A percentile compares a stretch with the other conserved stretches of the same genome.
Conservation (phyloP, 2,113 vertebrate genomes). For the Rousettus leschenaultii region DNA sequence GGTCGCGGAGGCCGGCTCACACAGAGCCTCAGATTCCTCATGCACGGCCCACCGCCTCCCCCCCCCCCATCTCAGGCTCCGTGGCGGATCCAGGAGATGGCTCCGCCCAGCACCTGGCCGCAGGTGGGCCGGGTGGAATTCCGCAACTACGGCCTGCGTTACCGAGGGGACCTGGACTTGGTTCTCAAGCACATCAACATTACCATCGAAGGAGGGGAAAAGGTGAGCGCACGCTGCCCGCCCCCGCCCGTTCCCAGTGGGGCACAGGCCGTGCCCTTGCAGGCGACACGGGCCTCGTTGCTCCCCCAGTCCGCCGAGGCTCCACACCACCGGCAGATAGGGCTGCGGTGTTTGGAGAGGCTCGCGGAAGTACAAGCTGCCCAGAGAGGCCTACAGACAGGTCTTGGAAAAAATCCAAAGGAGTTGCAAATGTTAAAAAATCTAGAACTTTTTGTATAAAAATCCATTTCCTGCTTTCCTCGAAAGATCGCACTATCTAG, state of each 20-base stretch:
- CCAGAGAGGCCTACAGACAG: rapidly evolving
- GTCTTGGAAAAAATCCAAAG: neutral
- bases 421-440: neutral
- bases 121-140: slow-evolving; percentile 89
- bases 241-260: rapidly evolving
- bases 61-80: slow-evolving; percentile 84
- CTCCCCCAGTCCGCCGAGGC: rapidly evolving
- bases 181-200: slow-evolving; percentile 90
- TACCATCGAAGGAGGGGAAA: slow-evolving; percentile 90
- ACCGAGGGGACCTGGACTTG: slow-evolving; percentile 91
- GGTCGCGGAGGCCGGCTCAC: rapidly evolving
- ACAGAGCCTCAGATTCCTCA: neutral
- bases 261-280: no score
- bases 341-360: rapidly evolving
- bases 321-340: rapidly evolving
- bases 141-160: slow-evolving; percentile 87
- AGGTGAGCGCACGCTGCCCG: slow-evolving; percentile 79
- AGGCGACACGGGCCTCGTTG: rapidly evolving
- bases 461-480: neutral
- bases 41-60: rapidly evolving
- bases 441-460: neutral
- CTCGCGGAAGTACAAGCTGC: neutral
- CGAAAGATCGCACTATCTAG: neutral
- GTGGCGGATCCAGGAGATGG: slow-evolving; percentile 84
- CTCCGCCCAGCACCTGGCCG: slow-evolving; percentile 86